Evolutionary conservation across 2,797 vertebrate species (phyloP).

Genomic region (Sebastes trivittatus): DNA sequence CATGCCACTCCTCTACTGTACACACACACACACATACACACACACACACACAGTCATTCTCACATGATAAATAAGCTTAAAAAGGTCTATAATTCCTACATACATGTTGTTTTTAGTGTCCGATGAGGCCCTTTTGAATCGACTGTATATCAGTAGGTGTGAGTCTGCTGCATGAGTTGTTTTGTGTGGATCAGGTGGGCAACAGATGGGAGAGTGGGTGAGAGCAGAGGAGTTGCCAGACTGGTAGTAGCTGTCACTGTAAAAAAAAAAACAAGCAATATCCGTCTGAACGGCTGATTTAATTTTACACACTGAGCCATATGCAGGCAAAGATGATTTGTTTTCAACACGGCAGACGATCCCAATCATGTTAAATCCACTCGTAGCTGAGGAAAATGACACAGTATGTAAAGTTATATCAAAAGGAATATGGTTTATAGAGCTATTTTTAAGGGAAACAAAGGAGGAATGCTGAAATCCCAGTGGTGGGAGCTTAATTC

Average conservation of each 20-base stretch:
- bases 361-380: not conserved
- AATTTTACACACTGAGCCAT: conserved; percentile 17
- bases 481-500: conserved; percentile 41
- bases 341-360: not conserved
- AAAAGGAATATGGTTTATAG: not conserved
- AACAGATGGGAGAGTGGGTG: conserved; percentile 68
- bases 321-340: not conserved
- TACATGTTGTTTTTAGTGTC: not conserved
- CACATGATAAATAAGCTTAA: not conserved
- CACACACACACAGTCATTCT: not conserved
- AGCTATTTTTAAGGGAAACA: conserved; percentile 24
- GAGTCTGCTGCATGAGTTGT: conserved; percentile 16
- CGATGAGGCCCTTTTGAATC: not conserved
- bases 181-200: conserved; percentile 63
- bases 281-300: conserved; percentile 14
- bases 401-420: not conserved
- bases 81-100: not conserved
- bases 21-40: not conserved
- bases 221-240: conserved; percentile 56
- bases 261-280: conserved; percentile 5
- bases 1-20: not conserved
- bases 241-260: conserved; percentile 53
- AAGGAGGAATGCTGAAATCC: conserved; percentile 45
- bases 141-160: not conserved
- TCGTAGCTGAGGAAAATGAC: not conserved